These are phyloP conservation scores for Chlamydotis undulata DNA, from an alignment of 2,113 vertebrate species.

Conservation along the genomic window DNA sequence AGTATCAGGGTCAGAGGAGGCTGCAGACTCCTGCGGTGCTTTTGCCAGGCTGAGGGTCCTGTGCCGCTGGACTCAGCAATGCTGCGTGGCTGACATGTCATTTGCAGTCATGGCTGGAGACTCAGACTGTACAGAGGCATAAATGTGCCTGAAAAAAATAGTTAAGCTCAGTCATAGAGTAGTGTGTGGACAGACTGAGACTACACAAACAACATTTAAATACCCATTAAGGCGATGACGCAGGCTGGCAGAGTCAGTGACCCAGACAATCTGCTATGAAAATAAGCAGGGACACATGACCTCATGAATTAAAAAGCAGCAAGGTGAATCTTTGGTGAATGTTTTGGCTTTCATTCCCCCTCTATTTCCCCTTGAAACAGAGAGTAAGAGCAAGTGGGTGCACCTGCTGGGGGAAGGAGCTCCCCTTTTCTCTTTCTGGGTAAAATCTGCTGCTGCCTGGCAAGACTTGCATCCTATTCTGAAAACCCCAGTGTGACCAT, in stretches of 20 bases:
- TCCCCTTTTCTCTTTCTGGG: background rate
- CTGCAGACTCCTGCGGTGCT: background rate
- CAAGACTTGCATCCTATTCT: background rate
- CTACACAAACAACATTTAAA: background rate
- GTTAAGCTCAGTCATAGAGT: background rate
- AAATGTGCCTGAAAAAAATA: background rate
- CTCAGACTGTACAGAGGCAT: background rate
- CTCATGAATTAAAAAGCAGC: conserved; percentile 33
- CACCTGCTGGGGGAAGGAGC: background rate
- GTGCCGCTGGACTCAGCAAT: background rate
- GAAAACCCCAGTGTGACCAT: background rate
- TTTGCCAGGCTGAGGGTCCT: background rate
- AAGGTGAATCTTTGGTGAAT: background rate
- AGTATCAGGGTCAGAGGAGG: background rate
- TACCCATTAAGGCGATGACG: conserved; percentile 28
- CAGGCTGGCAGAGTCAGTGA: conserved; percentile 7
- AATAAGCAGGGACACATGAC: background rate
- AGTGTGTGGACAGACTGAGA: background rate
- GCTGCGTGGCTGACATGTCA: background rate
- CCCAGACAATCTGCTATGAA: conserved; percentile 17
- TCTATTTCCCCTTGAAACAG: background rate
- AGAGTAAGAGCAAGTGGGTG: background rate
- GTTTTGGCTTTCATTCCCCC: background rate
- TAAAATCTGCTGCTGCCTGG: background rate
- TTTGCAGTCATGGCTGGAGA: background rate